A percentile compares a stretch with the other conserved stretches of the same genome.
These are phyloP conservation scores for Tipula helvola DNA, from an alignment of 2,888 invertebrate species.

Conservation along the genomic window DNA sequence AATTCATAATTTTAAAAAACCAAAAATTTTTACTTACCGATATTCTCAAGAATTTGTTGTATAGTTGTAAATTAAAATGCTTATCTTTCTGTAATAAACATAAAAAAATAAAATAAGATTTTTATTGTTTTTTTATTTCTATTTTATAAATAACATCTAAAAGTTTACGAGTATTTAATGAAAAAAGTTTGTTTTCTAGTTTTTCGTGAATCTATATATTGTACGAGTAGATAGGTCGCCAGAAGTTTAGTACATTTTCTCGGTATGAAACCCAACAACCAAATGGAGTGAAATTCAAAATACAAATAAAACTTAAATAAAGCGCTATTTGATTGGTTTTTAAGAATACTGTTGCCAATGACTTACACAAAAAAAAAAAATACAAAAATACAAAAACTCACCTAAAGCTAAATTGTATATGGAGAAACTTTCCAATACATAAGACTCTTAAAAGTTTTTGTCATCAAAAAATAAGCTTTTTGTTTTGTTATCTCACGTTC, in stretches of 20 bases:
- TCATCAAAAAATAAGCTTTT: background rate
- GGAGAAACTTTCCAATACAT: background rate
- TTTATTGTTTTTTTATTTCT: too few relatives aligned
- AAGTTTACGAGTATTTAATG: background rate
- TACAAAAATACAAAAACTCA: too few relatives aligned
- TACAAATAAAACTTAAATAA: background rate
- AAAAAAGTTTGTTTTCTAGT: background rate
- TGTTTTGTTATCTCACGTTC: background rate
- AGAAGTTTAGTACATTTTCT: background rate
- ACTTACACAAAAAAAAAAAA: background rate
- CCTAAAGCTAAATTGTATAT: background rate
- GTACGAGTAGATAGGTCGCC: background rate
- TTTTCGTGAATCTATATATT: background rate
- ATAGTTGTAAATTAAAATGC: background rate
- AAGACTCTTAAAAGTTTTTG: background rate
- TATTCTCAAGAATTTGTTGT: background rate
- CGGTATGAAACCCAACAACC: background rate
- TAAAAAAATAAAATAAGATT: too few relatives aligned
- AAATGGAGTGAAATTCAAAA: background rate
- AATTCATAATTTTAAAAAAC: background rate
- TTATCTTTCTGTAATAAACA: background rate
- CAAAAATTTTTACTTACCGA: background rate
- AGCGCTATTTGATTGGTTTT: background rate
- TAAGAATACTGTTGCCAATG: background rate
- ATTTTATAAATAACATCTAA: background rate